A percentile compares a stretch with the other conserved stretches of the same genome.
These are phyloP conservation scores for Pandemis cinnamomeana DNA, from an alignment of 2,888 invertebrate species.

Conservation along the genomic window DNA sequence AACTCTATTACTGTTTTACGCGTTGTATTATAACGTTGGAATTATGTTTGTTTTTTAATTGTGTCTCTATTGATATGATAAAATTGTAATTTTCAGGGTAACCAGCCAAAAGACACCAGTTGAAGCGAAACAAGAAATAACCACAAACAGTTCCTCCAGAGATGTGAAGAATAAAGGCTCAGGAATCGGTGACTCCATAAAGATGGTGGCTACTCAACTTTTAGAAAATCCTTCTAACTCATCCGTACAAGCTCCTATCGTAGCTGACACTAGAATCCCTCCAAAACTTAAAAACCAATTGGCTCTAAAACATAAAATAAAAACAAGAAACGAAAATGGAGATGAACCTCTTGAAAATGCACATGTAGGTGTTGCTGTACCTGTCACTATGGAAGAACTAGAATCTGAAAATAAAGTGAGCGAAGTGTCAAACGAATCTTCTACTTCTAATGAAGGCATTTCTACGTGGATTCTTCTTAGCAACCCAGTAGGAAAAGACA, in stretches of 20 bases:
- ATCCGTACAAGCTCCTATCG: constrained; percentile 68
- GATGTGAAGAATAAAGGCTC: constrained; percentile 74
- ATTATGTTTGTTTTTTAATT: not conserved
- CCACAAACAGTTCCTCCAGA: constrained; percentile 59
- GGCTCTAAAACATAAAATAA: constrained; percentile 70
- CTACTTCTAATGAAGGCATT: constrained; percentile 86
- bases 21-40: not conserved
- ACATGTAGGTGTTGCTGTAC: constrained; percentile 88
- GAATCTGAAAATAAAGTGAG: constrained; percentile 82
- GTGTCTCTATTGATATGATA: not conserved
- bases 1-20: too few relatives aligned
- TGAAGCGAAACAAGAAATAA: constrained; percentile 40
- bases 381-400: constrained; percentile 86
- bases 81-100: constrained; percentile 50
- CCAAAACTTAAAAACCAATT: constrained; percentile 85
- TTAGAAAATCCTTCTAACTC: constrained; percentile 74
- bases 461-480: constrained; percentile 92
- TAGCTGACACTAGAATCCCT: constrained; percentile 86
- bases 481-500: constrained; percentile 68
- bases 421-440: constrained; percentile 64
- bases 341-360: constrained; percentile 75
- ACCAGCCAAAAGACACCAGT: constrained; percentile 43
- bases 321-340: constrained; percentile 71
- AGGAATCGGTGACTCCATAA: constrained; percentile 83
- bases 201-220: constrained; percentile 84